A percentile compares a stretch with the other conserved stretches of the same genome.
These are phyloP conservation scores for Muntiacus muntjak DNA, from an alignment of 2,113 vertebrate species.

Conservation along the genomic window DNA sequence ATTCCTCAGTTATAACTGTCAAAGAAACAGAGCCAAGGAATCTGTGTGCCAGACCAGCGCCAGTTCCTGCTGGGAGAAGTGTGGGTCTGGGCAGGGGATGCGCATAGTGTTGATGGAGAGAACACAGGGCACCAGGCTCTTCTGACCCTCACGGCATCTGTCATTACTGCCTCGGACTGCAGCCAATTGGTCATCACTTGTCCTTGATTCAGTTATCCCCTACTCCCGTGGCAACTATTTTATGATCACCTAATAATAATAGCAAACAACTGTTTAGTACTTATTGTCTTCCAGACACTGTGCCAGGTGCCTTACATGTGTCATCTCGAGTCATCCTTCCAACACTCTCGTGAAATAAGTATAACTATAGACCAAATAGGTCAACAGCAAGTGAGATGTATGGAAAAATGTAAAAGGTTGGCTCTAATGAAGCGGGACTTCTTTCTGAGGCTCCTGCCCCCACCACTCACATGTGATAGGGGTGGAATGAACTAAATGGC, in stretches of 20 bases:
- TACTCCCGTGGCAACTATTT: neutral
- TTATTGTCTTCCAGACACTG: neutral
- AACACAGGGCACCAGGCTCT: neutral
- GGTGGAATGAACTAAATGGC: neutral
- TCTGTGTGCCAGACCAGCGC: neutral
- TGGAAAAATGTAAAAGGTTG: neutral
- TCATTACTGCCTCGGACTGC: neutral
- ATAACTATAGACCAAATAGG: neutral
- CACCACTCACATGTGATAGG: neutral
- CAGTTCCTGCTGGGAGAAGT: neutral
- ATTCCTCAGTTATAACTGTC: conserved; percentile 54
- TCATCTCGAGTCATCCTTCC: neutral
- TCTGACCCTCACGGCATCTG: neutral
- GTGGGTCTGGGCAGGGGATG: neutral
- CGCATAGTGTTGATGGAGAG: neutral
- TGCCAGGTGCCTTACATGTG: neutral
- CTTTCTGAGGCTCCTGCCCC: neutral
- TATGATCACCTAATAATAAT: neutral
- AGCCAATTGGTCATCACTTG: neutral
- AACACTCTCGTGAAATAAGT: neutral
- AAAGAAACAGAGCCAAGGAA: conserved; percentile 24
- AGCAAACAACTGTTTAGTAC: neutral
- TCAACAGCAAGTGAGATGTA: neutral
- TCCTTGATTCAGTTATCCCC: neutral
- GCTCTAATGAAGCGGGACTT: neutral